Evolutionary conservation across 2,888 invertebrate species (phyloP).

Genomic region (Ennomos quercinarius): DNA sequence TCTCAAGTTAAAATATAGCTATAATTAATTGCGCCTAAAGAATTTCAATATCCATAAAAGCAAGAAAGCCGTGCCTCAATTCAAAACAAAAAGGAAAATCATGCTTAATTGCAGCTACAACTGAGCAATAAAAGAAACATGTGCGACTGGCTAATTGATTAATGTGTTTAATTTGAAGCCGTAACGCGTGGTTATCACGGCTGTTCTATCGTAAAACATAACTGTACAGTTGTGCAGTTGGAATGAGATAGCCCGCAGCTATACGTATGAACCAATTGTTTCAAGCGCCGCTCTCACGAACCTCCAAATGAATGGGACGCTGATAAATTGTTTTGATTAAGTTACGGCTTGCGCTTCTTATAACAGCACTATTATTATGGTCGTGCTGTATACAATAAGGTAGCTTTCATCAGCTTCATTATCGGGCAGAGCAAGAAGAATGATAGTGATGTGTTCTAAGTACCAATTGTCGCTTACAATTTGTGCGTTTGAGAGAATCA

Average conservation of each 20-base stretch:
- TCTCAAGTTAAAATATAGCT: constrained; percentile 20
- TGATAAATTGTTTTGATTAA: constrained; percentile 66
- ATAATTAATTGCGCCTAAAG: constrained; percentile 21
- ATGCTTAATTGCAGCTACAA: constrained; percentile 40
- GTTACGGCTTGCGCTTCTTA: constrained; percentile 35
- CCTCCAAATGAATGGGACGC: constrained; percentile 53
- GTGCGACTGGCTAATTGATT: constrained; percentile 52
- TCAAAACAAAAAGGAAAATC: constrained; percentile 35
- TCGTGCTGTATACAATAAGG: background rate
- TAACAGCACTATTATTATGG: constrained; percentile 24
- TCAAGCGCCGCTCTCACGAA: constrained; percentile 54
- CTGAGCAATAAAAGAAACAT: constrained; percentile 30
- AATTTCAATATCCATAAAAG: constrained; percentile 26
- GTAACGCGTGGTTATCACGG: constrained; percentile 38
- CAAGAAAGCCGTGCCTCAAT: constrained; percentile 12
- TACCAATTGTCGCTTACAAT: too few relatives aligned
- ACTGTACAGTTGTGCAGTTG: constrained; percentile 16
- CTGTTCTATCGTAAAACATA: constrained; percentile 41
- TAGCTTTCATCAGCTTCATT: background rate
- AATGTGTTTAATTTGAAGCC: constrained; percentile 58
- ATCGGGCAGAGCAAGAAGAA: background rate
- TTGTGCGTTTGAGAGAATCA: too few relatives aligned
- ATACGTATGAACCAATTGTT: constrained; percentile 53
- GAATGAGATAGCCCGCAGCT: constrained; percentile 23
- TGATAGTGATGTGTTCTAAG: too few relatives aligned